Evolutionary conservation across 2,888 invertebrate species (phyloP), one percentile per base, ranked within the genome.

Genomic region (Drosophila neonasuta): DNA sequence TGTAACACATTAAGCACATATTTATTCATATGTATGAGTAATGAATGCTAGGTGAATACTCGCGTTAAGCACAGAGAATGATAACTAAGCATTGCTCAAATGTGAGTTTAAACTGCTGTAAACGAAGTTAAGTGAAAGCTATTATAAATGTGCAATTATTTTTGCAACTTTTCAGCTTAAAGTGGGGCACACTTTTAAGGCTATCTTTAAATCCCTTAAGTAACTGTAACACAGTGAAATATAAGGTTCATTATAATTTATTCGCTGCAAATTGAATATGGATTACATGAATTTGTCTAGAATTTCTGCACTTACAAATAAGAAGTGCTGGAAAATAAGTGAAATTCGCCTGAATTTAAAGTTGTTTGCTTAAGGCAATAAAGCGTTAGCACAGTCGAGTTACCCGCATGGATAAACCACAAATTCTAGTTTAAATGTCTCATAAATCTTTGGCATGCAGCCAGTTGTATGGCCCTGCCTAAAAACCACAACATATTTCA

Each of bases 391-490:
- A 36, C 30, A 50, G 8, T 51, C 15, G 9, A 20, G 61, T 50
- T 50, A 48, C 74, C 82, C 69, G 81, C 78, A 80, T 69, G 63
- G n/a, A 39, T 36, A 42, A 63, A 34, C 65, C 60, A 56, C 74
- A 71, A 66, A 69, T 68, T 84, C 66, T 80, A 66, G 85, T 78
- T 60, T 52, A 71, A 80, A 67, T 68, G 79, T 68, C 82, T 45
- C 66, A 80, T 81, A 75, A 86, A 86, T 86, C 85, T 65, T 62
- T 6, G 30, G 20, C 44, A 15, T n/a, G 36, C 20, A 32, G 61
- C 55, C 63, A 56, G 30, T 36, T 58, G 34, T 52, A 29, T 57
- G 58, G 60, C 56, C 77, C 29, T 24, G 54, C 52, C 44, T 55
- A 56, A 56, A 59, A 60, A 54, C 78, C 63, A 52, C 48, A 45